Evolutionary conservation across 1,140 invertebrate species (phyloP), one percentile per base, ranked within the genome.

Genomic region (Nylanderia fulva): DNA sequence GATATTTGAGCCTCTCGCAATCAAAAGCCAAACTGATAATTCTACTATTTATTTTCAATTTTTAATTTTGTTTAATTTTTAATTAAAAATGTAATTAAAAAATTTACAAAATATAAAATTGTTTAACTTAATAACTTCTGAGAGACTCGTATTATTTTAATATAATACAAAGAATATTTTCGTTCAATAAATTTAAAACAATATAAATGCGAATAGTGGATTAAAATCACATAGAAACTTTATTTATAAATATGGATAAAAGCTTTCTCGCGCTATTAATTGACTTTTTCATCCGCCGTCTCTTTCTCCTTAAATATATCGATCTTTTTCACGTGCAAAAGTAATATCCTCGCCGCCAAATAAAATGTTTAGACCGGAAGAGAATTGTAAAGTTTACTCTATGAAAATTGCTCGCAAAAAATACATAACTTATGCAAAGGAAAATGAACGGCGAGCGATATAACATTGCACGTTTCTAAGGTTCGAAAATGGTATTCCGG

Each of bases 401-500:
- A 13, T 21, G 29, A 13, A 18, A 80, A 68, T 68, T 54, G 61
- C 29, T 29, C 42, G 24, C 39, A 1, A 24, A 11, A 24, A 36
- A 24, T 24, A 66, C 29, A 29, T 52, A 79, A 69, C 63, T 80
- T 56, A 7, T 36, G 33, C 13, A 15, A 33, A 24, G 36, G 45
- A 80, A 63, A 82, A 72, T 33, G 52, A 45, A 82, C 68, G 54
- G 58, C 77, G 69, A 45, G 0, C 24, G 13, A 36, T 24, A 61
- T 8, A n/a, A n/a, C 27, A 42, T 29, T 54, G 18, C 33, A 39
- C 48, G 15, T 39, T 71, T 80, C 64, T 27, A 24, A 80, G 66
- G 42, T 42, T 58, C 39, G 21, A 66, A 45, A 85, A 75, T 71
- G 74, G 60, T 77, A 72, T 60, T 79, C 69, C 45, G 58, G 21